Percentiles rank a stretch among this genome's conserved stretches.
Evolutionary conservation across 2,113 vertebrate species (phyloP).

Genomic region (Pteropus alecto): DNA sequence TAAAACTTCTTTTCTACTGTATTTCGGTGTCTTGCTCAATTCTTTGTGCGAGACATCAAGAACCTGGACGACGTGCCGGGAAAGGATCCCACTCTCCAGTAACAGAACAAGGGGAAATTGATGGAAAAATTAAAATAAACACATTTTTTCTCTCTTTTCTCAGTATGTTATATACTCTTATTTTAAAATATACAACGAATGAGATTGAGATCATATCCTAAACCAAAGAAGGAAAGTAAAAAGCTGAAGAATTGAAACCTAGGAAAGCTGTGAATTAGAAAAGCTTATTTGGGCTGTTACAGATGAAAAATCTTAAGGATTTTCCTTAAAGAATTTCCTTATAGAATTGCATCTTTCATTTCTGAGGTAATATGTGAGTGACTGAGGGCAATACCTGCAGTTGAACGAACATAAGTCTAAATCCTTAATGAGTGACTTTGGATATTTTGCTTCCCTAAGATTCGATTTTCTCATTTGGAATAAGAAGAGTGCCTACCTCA

Average conservation of each 20-base stretch:
- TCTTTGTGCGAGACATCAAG: no score
- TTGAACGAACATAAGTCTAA: background rate
- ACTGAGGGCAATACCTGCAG: background rate
- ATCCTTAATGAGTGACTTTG: background rate
- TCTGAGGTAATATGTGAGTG: background rate
- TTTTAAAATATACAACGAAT: background rate
- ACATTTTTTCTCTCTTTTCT: background rate
- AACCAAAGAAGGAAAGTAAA: conserved; percentile 10
- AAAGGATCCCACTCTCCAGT: no score
- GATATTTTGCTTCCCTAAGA: background rate
- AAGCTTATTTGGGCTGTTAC: background rate
- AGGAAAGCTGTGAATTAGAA: background rate
- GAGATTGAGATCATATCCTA: background rate
- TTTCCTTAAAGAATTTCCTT: background rate
- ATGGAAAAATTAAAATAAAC: background rate
- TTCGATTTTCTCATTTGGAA: background rate
- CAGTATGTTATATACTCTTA: background rate
- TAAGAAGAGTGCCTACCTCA: background rate
- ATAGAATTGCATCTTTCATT: background rate
- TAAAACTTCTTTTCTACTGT: no score
- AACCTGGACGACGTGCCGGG: no score
- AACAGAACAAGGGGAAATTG: background rate
- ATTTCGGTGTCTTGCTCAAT: no score
- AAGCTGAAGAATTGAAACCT: background rate
- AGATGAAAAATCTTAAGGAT: background rate